phyloP scores from a whole-genome alignment of 2,888 invertebrate genomes.

The Dascillus cervinus region DNA sequence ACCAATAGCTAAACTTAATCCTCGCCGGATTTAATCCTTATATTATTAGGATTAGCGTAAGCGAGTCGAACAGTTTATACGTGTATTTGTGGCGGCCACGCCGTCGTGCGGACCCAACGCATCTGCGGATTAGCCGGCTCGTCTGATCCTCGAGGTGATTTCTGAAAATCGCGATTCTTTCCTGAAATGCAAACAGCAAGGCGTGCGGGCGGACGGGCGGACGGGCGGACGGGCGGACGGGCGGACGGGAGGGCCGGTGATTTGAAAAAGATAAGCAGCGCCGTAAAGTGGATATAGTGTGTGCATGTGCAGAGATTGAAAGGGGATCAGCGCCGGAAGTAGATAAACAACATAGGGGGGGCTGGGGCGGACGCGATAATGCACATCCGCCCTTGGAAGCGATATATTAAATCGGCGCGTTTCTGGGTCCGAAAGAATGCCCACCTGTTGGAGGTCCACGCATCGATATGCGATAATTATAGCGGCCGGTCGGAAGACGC shows the following conservation, averaged over 20 bases:
- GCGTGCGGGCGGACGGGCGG: too few species aligned
- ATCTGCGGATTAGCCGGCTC: conserved; percentile 57
- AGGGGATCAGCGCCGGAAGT: conserved; percentile 35
- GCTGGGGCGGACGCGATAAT: conserved; percentile 32
- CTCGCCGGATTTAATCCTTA: conserved; percentile 41
- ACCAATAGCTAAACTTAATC: conserved; percentile 42
- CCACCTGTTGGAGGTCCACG: not conserved
- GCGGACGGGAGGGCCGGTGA: conserved; percentile 28
- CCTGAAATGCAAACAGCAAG: too few species aligned
- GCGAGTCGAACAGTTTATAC: conserved; percentile 36
- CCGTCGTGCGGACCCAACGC: conserved; percentile 56
- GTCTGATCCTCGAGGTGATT: too few species aligned
- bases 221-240: too few species aligned
- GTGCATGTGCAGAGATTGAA: conserved; percentile 23
- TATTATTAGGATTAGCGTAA: conserved; percentile 39
- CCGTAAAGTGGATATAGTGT: conserved; percentile 27
- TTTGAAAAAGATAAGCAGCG: conserved; percentile 34
- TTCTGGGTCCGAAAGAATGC: too few species aligned
- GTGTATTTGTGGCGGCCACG: conserved; percentile 41
- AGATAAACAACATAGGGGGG: conserved; percentile 31
- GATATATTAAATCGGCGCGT: too few species aligned
- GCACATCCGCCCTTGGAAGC: conserved; percentile 32
- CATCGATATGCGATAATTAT: too few species aligned
- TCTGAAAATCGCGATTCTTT: too few species aligned
- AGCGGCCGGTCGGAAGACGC: too few species aligned